Percentiles rank a stretch among this genome's conserved stretches.
phyloP scores from a whole-genome alignment of 2,113 vertebrate species.

The Cairina moschata region DNA sequence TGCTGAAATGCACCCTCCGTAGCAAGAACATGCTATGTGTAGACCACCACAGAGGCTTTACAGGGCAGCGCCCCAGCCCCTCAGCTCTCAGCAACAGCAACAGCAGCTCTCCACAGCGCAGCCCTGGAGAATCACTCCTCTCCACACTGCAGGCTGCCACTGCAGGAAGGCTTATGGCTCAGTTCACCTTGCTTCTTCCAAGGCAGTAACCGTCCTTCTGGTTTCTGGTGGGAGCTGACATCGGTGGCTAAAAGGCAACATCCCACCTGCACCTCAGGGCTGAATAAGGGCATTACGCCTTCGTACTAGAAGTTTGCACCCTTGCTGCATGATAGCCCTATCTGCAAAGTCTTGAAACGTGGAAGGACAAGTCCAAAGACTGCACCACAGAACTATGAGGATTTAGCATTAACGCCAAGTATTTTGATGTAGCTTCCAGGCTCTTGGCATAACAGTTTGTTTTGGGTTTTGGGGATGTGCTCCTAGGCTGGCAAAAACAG shows the following conservation, averaged over 20 bases:
- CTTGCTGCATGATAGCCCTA: rapidly evolving
- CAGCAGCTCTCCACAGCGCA: rapidly evolving
- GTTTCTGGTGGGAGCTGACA: rapidly evolving
- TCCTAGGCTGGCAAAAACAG: not conserved
- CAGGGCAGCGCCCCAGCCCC: rapidly evolving
- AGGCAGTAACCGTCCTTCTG: rapidly evolving
- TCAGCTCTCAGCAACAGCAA: not conserved
- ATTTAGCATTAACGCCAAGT: not conserved
- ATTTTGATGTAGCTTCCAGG: not conserved
- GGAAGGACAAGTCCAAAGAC: not conserved
- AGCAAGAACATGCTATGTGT: rapidly evolving
- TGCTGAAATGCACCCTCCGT: rapidly evolving
- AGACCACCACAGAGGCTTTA: rapidly evolving
- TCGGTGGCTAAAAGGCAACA: rapidly evolving
- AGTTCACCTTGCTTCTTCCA: too few species aligned
- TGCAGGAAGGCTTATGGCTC: rapidly evolving
- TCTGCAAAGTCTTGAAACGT: rapidly evolving
- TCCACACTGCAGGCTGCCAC: not conserved
- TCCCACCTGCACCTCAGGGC: rapidly evolving
- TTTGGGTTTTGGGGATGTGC: not conserved
- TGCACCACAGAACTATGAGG: rapidly evolving
- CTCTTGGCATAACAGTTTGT: not conserved
- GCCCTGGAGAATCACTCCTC: rapidly evolving
- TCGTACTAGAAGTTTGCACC: not conserved
- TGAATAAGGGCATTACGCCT: rapidly evolving